phyloP scores from a whole-genome alignment of 2,113 vertebrate genomes.

The Edolisoma coerulescens region DNA sequence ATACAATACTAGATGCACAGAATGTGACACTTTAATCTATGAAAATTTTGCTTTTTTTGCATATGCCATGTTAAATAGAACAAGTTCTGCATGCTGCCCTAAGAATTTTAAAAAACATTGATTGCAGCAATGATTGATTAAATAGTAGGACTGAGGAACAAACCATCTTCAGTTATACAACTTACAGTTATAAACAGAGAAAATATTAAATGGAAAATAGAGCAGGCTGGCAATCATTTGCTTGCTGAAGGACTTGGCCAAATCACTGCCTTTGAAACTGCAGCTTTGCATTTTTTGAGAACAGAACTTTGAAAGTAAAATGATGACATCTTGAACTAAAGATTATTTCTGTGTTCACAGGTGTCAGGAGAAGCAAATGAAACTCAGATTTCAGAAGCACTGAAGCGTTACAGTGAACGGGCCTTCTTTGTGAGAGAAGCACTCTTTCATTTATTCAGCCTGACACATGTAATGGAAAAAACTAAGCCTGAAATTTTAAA shows the following conservation, averaged over 20 bases:
- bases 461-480: slow-evolving; percentile 96
- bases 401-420: slow-evolving; percentile 93
- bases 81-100: neutral
- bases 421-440: slow-evolving; percentile 97
- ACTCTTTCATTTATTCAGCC: slow-evolving; percentile 95
- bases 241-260: neutral
- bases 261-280: neutral
- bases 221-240: neutral
- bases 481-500: slow-evolving; percentile 95
- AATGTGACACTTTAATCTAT: neutral
- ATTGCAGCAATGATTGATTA: neutral
- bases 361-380: slow-evolving; percentile 98
- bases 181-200: neutral
- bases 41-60: neutral
- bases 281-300: neutral
- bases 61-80: neutral
- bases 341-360: slow-evolving; percentile 65
- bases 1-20: neutral
- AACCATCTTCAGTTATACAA: neutral
- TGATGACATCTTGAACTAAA: neutral
- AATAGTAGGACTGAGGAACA: neutral
- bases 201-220: neutral
- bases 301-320: neutral
- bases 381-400: slow-evolving; percentile 93
- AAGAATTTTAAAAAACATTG: neutral